A percentile compares a stretch with the other conserved stretches of the same genome.
Conservation (phyloP, 2,113 vertebrate genomes). For the Phrynocephalus versicolor region DNA sequence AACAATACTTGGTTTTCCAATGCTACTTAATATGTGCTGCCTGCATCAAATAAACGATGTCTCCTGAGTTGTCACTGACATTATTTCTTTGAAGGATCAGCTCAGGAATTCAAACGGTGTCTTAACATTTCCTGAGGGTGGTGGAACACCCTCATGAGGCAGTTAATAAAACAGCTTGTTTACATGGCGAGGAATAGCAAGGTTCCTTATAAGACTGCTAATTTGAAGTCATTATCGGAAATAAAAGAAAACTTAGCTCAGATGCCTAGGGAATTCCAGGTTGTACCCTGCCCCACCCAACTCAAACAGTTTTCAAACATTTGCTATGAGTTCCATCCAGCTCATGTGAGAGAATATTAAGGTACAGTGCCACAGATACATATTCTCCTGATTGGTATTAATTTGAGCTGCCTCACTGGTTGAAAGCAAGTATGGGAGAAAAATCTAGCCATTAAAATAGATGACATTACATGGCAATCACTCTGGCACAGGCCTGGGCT, state of each 20-base stretch:
- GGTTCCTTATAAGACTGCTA: neutral
- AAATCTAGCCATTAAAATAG: no score
- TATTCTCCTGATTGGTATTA: no score
- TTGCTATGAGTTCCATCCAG: neutral
- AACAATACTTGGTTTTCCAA: slow-evolving; percentile 44
- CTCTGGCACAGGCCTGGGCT: no score
- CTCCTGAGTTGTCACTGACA: neutral
- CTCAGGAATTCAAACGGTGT: slow-evolving; percentile 15
- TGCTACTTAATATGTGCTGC: slow-evolving; percentile 22
- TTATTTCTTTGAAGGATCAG: neutral
- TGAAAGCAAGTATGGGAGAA: no score
- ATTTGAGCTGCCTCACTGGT: no score
- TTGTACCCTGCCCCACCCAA: neutral
- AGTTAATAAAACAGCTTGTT: neutral
- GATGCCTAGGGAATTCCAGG: neutral
- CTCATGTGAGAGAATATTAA: no score
- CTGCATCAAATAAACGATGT: slow-evolving; percentile 22
- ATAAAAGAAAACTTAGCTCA: neutral
- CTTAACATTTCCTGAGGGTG: neutral
- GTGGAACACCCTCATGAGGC: slow-evolving; percentile 4
- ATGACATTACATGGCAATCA: no score
- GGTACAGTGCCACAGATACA: no score
- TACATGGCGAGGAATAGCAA: neutral
- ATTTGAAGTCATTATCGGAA: neutral
- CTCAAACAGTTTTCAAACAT: neutral